These are phyloP conservation scores for Subanguina moxae DNA, from an alignment of 1,140 invertebrate genomes.

Conservation along the genomic window DNA sequence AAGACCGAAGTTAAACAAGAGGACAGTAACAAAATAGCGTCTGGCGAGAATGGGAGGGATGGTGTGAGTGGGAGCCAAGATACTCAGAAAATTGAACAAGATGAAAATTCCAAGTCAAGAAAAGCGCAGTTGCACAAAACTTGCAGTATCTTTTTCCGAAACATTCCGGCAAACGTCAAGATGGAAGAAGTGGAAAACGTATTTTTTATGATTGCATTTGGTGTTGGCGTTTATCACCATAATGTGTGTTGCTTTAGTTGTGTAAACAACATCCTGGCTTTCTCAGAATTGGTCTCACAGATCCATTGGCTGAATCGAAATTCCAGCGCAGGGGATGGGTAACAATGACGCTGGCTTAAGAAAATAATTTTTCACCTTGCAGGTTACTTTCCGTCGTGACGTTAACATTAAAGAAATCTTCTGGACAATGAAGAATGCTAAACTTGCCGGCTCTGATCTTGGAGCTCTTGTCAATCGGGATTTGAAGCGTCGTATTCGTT, in stretches of 20 bases:
- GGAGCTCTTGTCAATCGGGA: conserved; percentile 90
- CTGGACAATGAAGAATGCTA: conserved; percentile 93
- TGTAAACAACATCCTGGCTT: conserved; percentile 92
- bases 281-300: conserved; percentile 88
- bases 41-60: conserved; percentile 18
- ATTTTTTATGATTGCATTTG: conserved; percentile 41
- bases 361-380: neutral
- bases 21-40: conserved; percentile 12
- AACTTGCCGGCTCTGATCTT: conserved; percentile 84
- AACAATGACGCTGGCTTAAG: neutral
- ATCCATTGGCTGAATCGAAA: conserved; percentile 86
- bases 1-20: conserved; percentile 20
- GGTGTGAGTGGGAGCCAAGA: conserved; percentile 14
- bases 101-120: conserved; percentile 24
- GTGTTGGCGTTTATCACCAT: too few relatives aligned
- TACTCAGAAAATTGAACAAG: conserved; percentile 62
- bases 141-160: conserved; percentile 90
- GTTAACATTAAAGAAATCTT: conserved; percentile 99
- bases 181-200: conserved; percentile 93
- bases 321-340: conserved; percentile 94
- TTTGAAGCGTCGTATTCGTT: conserved; percentile 81
- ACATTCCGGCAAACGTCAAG: conserved; percentile 88
- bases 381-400: conserved; percentile 82
- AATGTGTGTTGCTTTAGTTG: conserved; percentile 66
- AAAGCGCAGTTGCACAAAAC: conserved; percentile 74